phyloP scores from a whole-genome alignment of 2,888 invertebrate species.

The Drosophila putrida region DNA sequence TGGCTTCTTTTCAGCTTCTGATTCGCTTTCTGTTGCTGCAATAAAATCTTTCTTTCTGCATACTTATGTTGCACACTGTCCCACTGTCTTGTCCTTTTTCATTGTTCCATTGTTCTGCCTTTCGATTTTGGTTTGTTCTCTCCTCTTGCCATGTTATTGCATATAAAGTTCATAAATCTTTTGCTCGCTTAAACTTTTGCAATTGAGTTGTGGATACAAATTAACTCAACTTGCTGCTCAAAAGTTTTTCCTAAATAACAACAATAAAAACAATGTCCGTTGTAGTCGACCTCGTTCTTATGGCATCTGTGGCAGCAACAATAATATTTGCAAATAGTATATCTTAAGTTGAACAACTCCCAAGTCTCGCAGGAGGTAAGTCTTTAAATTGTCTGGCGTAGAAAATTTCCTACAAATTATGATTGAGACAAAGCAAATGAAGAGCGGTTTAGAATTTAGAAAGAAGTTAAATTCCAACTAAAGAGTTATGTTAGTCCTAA shows the following conservation, averaged over 20 bases:
- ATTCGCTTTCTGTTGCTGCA: slow-evolving; percentile 11
- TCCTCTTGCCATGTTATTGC: slow-evolving; percentile 65
- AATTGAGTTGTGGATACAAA: slow-evolving; percentile 81
- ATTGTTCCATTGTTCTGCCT: slow-evolving; percentile 15
- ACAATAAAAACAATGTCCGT: slow-evolving; percentile 32
- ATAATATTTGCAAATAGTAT: slow-evolving; percentile 35
- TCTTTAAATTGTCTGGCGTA: background rate
- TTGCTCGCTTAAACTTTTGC: slow-evolving; percentile 78
- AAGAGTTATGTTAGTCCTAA: background rate
- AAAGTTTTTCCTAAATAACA: slow-evolving; percentile 73
- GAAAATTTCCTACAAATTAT: background rate
- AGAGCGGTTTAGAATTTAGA: no score
- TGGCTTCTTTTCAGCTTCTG: slow-evolving; percentile 14
- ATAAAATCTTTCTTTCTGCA: slow-evolving; percentile 20
- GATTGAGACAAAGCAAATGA: no score
- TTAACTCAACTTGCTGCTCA: slow-evolving; percentile 77
- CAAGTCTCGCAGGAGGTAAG: background rate
- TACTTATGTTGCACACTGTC: slow-evolving; percentile 44
- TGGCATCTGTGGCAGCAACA: slow-evolving; percentile 39
- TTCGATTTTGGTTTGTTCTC: slow-evolving; percentile 52
- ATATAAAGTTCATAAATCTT: slow-evolving; percentile 80
- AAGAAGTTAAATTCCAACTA: no score
- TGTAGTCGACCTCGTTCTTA: slow-evolving; percentile 2
- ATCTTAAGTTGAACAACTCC: slow-evolving; percentile 11
- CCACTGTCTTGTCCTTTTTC: slow-evolving; percentile 7